Evolutionary conservation across 2,113 vertebrate species (phyloP).

Genomic region (Brachyistius frenatus): DNA sequence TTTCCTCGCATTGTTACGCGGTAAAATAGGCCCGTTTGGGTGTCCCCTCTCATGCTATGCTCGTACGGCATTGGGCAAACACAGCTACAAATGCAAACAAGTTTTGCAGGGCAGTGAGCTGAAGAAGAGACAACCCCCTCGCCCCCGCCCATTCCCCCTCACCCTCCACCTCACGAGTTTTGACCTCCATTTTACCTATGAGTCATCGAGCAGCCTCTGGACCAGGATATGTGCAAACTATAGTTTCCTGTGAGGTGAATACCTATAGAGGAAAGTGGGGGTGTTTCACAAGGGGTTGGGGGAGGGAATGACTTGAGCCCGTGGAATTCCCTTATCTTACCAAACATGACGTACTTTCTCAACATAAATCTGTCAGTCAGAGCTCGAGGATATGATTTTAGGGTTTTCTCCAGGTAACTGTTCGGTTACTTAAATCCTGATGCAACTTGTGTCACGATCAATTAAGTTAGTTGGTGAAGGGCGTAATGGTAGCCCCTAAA

Average conservation of each 20-base stretch:
- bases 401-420: conserved; percentile 7
- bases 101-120: conserved; percentile 41
- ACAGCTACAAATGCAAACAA: conserved; percentile 58
- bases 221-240: conserved; percentile 56
- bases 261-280: conserved; percentile 33
- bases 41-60: conserved; percentile 62
- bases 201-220: conserved; percentile 61
- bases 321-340: conserved; percentile 36
- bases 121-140: conserved; percentile 29
- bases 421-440: not conserved
- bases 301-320: conserved; percentile 1
- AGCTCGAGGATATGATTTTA: not conserved
- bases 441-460: not conserved
- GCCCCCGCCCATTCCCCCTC: not conserved
- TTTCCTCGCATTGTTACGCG: conserved; percentile 76
- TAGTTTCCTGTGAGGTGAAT: conserved; percentile 56
- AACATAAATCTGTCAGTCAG: conserved; percentile 6
- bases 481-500: not conserved
- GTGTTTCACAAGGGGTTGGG: not conserved
- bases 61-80: conserved; percentile 49
- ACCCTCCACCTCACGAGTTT: conserved; percentile 19
- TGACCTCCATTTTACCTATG: conserved; percentile 76
- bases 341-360: conserved; percentile 1
- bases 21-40: conserved; percentile 62
- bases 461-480: not conserved